phyloP scores from a whole-genome alignment of 2,113 vertebrate genomes.

The Phoenicopterus ruber region DNA sequence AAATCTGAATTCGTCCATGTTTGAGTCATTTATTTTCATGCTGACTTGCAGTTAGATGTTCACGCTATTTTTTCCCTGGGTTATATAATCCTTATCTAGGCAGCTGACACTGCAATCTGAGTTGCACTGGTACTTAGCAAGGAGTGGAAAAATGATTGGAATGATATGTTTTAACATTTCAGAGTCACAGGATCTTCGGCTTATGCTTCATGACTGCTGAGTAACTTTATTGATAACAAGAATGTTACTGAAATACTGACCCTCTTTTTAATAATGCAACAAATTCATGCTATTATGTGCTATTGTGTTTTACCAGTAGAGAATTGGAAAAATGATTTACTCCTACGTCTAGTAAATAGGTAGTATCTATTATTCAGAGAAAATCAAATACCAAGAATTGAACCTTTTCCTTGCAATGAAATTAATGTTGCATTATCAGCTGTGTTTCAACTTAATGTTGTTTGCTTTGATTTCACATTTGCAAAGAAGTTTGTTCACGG shows the following conservation, averaged over 20 bases:
- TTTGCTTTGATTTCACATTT: slow-evolving; percentile 52
- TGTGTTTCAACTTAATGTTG: slow-evolving; percentile 9
- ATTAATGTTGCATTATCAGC: neutral
- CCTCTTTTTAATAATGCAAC: neutral
- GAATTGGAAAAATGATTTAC: neutral
- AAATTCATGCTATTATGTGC: neutral
- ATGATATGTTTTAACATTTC: neutral
- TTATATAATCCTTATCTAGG: slow-evolving; percentile 52
- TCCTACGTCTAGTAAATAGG: neutral
- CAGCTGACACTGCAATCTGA: slow-evolving; percentile 52
- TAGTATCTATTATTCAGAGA: neutral
- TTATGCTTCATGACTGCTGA: slow-evolving; percentile 17
- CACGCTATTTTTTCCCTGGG: slow-evolving; percentile 2
- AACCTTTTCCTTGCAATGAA: neutral
- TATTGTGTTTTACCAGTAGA: neutral
- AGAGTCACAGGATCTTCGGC: slow-evolving; percentile 7
- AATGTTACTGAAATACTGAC: slow-evolving; percentile 21
- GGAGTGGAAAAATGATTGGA: slow-evolving; percentile 8
- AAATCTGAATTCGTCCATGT: neutral
- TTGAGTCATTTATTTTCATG: slow-evolving; percentile 31
- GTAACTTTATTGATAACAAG: neutral
- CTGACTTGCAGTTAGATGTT: slow-evolving; percentile 52
- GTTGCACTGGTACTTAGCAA: slow-evolving; percentile 29
- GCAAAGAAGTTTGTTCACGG: slow-evolving; percentile 12
- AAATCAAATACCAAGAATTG: slow-evolving; percentile 8